These are phyloP conservation scores for Anthopleura xanthogrammica DNA, from an alignment of 92 coral and sea anemone genomes.

Conservation along the genomic window DNA sequence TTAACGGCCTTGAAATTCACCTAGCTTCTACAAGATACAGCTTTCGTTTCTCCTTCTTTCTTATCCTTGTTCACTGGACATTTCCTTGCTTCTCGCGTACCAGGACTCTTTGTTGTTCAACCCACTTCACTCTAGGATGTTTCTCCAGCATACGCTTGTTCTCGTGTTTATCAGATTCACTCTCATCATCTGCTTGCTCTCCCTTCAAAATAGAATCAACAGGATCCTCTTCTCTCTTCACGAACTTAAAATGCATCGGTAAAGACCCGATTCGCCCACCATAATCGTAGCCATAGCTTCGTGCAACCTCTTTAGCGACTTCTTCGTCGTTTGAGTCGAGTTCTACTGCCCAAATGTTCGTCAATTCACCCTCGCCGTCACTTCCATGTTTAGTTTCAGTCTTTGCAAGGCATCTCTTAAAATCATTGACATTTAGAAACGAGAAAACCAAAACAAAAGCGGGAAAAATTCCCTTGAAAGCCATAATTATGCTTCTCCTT, in stretches of 20 bases:
- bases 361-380: conserved; percentile 31
- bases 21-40: neutral
- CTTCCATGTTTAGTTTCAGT: conserved; percentile 1
- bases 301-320: conserved; percentile 79
- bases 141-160: conserved; percentile 63
- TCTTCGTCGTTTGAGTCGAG: conserved; percentile 70
- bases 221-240: conserved; percentile 38
- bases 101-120: conserved; percentile 68
- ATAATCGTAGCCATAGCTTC: conserved; percentile 61
- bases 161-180: conserved; percentile 40
- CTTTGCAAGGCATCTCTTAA: neutral
- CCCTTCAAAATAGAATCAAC: conserved; percentile 16
- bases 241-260: conserved; percentile 69
- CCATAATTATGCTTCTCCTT: neutral
- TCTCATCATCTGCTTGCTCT: conserved; percentile 25
- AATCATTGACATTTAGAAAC: neutral
- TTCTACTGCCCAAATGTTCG: conserved; percentile 83
- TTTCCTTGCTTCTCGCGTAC: conserved; percentile 68
- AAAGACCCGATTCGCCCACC: conserved; percentile 79
- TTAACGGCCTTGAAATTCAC: neutral
- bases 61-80: neutral
- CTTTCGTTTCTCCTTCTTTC: too few species aligned
- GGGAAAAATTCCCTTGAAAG: neutral
- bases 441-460: neutral
- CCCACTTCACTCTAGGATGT: conserved; percentile 87